A percentile compares a stretch with the other conserved stretches of the same genome.
Conservation (phyloP, 2,888 invertebrate genomes). For the Andrena dorsata region DNA sequence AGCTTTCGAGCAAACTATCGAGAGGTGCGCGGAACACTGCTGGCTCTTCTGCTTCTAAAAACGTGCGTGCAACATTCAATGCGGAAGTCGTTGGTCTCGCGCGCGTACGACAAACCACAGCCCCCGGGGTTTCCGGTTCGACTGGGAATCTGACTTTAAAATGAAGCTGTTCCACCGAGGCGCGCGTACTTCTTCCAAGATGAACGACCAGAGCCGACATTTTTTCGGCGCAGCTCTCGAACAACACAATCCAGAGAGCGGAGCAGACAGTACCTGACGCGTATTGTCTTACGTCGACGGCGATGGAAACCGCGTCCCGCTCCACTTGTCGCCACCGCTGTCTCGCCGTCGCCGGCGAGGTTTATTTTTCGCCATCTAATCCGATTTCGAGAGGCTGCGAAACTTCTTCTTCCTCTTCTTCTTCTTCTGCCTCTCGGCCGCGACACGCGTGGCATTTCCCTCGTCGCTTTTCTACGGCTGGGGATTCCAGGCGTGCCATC, state of each 20-base stretch:
- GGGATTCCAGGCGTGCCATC: slow-evolving; percentile 59
- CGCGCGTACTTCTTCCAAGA: not conserved
- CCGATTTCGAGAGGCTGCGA: slow-evolving; percentile 18
- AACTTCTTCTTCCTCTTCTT: slow-evolving; percentile 12
- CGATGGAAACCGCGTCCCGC: slow-evolving; percentile 4
- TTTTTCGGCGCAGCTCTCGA: slow-evolving; percentile 32
- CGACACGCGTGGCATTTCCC: slow-evolving; percentile 38
- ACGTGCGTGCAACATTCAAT: not conserved
- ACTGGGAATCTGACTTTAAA: slow-evolving; percentile 56
- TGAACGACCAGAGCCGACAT: slow-evolving; percentile 15
- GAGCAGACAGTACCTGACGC: slow-evolving; percentile 32
- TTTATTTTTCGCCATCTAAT: slow-evolving; percentile 26
- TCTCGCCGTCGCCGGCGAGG: not conserved
- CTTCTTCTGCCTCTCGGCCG: not conserved
- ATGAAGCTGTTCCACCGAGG: slow-evolving; percentile 44
- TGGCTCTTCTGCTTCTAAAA: not conserved
- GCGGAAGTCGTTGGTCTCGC: slow-evolving; percentile 24
- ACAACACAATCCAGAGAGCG: slow-evolving; percentile 34
- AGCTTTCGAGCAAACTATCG: not conserved
- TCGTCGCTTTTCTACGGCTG: slow-evolving; percentile 14
- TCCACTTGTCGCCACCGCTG: not conserved
- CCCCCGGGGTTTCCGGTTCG: slow-evolving; percentile 26
- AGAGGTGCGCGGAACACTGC: not conserved
- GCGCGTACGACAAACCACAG: slow-evolving; percentile 24
- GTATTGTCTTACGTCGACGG: slow-evolving; percentile 49